Conservation (phyloP, 2,888 invertebrate genomes). For the Ornithoptera alexandrae region DNA sequence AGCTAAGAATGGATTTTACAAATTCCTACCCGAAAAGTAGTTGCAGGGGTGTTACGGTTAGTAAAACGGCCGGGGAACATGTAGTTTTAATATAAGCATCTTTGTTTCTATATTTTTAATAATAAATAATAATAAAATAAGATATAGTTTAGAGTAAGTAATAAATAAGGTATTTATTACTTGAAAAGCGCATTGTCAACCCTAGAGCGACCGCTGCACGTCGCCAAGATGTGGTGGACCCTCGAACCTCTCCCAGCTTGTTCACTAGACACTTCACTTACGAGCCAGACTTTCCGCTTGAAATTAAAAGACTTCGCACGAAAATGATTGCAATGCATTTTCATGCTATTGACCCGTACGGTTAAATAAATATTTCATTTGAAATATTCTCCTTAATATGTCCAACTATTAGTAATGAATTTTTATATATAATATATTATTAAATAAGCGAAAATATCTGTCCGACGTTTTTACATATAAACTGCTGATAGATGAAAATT, state of each 20-base stretch:
- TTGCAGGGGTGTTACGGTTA: too few relatives aligned
- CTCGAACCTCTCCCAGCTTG: slow-evolving; percentile 24
- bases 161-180: not conserved
- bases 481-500: too few relatives aligned
- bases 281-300: slow-evolving; percentile 17
- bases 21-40: too few relatives aligned
- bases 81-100: too few relatives aligned
- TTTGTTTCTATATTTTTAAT: too few relatives aligned
- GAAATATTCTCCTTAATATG: not conserved
- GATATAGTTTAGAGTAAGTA: not conserved
- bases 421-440: too few relatives aligned
- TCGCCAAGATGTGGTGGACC: slow-evolving; percentile 23
- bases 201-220: slow-evolving; percentile 14
- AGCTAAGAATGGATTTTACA: too few relatives aligned
- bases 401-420: not conserved
- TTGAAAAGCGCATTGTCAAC: slow-evolving; percentile 17
- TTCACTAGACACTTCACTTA: slow-evolving; percentile 25
- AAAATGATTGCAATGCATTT: slow-evolving; percentile 28
- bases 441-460: too few relatives aligned
- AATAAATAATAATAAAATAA: too few relatives aligned
- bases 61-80: too few relatives aligned
- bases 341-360: not conserved
- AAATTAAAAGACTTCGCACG: slow-evolving; percentile 25
- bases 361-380: not conserved
- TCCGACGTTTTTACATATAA: too few relatives aligned